Conservation (phyloP, 2,888 invertebrate genomes). For the Sinelater perroti region DNA sequence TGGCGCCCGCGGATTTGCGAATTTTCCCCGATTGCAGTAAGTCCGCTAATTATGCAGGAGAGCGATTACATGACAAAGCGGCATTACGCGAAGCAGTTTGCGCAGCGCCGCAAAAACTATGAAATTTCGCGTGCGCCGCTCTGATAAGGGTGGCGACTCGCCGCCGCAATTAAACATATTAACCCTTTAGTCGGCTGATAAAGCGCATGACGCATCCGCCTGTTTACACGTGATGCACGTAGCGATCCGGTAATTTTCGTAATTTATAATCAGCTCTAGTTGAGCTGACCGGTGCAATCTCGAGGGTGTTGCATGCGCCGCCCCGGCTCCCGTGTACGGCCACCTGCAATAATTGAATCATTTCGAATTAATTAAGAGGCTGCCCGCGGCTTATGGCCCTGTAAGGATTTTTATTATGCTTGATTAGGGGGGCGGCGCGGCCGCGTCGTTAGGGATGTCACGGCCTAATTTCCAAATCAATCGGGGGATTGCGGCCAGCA, state of each 20-base stretch:
- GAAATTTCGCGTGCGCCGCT: slow-evolving; percentile 17
- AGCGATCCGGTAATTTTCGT: slow-evolving; percentile 14
- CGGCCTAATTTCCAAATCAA: no score
- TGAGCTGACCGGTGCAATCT: slow-evolving; percentile 26
- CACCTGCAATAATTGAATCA: slow-evolving; percentile 33
- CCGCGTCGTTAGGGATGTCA: no score
- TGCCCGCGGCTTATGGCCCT: background rate
- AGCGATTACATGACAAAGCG: no score
- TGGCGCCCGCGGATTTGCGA: no score
- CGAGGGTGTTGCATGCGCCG: slow-evolving; percentile 32
- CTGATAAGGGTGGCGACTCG: slow-evolving; percentile 8
- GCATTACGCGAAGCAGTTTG: no score
- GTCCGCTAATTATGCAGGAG: no score
- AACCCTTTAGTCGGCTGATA: slow-evolving; percentile 40
- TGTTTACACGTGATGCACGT: slow-evolving; percentile 18
- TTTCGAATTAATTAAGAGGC: slow-evolving; percentile 30
- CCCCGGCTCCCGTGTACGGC: slow-evolving; percentile 19
- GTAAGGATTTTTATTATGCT: slow-evolving; percentile 14
- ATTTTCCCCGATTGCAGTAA: no score
- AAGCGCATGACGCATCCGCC: slow-evolving; percentile 19
- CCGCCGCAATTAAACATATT: slow-evolving; percentile 23
- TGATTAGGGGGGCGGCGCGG: background rate
- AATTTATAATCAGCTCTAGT: slow-evolving; percentile 26
- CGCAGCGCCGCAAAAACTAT: no score
- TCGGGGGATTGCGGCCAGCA: no score